Base-by-base conservation (phyloP, 2,888 invertebrate species). In the Caenorhabditis sp. region DNA sequence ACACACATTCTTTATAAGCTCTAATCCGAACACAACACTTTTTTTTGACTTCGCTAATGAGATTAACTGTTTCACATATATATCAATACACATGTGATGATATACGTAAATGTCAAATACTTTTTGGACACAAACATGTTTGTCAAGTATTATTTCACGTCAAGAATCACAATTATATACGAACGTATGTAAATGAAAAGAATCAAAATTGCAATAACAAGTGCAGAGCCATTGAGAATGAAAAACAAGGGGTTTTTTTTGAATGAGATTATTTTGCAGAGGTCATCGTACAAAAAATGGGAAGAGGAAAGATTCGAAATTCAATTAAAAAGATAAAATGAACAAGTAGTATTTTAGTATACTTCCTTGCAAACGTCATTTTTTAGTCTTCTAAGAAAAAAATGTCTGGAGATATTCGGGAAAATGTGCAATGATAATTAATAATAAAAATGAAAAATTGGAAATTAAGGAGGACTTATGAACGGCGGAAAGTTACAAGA, bases 71-170 rank as follows among this genome's bases (percentile, higher is more conserved):
- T 43, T 43, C 43, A 17, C 17, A 43, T 43, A 2, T 43, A 17
- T 43, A 43, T 36, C 36, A 8, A 36, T 14, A 43, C 31, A 31
- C 10, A 10, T 31, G 31, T 7, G 31, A 31, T 31, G 43, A 43
- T 43, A 43, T 43, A 43, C 43, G 43, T 43, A 43, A 43, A 43
- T 43, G 43, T 26, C 60, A 14, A 36, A 23, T 21, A 25, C 10
- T 36, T 38, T 23, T 17, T 26, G 27, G n/a, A 25, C n/a, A 26
- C 25, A 50, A 52, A 26, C 50, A 50, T 50, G 50, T 60, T 60
- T 62, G 31, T 27, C 43, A 14, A 38, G 43, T 43, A 43, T 43
- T 14, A 43, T 43, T 10, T 43, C 17, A 43, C 43, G 43, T 43
- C 43, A 43, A 17, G 17, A 43, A 43, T 43, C 43, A 43, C 31